These are phyloP conservation scores for Rhabdomys pumilio DNA, from an alignment of 2,797 vertebrate species.

Conservation along the genomic window DNA sequence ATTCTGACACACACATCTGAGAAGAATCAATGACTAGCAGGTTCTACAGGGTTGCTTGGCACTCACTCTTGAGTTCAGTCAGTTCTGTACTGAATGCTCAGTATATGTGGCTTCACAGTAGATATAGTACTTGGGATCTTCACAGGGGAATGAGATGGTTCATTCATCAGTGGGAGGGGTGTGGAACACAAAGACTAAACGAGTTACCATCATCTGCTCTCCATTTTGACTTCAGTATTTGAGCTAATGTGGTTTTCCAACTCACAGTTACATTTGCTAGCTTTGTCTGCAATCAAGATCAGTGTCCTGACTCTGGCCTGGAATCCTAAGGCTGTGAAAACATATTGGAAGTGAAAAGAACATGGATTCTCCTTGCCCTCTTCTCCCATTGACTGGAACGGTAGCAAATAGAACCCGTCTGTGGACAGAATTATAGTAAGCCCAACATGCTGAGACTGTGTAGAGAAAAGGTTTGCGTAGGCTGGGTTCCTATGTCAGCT, in stretches of 20 bases:
- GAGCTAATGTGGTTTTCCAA: neutral
- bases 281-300: neutral
- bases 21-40: neutral
- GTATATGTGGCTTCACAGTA: neutral
- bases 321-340: neutral
- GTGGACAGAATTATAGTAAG: neutral
- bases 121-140: neutral
- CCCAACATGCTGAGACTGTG: neutral
- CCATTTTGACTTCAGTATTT: neutral
- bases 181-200: neutral
- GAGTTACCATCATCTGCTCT: neutral
- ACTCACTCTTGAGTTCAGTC: neutral
- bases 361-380: neutral
- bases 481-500: neutral
- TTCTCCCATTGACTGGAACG: accelerated
- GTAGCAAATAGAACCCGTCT: neutral
- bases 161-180: neutral
- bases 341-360: neutral
- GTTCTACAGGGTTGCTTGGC: neutral
- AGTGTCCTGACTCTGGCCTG: neutral
- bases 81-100: neutral
- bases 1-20: neutral
- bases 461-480: neutral
- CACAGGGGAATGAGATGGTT: neutral
- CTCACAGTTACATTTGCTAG: neutral